Conservation (phyloP, 2,888 invertebrate species). For the Sympetrum striolatum region DNA sequence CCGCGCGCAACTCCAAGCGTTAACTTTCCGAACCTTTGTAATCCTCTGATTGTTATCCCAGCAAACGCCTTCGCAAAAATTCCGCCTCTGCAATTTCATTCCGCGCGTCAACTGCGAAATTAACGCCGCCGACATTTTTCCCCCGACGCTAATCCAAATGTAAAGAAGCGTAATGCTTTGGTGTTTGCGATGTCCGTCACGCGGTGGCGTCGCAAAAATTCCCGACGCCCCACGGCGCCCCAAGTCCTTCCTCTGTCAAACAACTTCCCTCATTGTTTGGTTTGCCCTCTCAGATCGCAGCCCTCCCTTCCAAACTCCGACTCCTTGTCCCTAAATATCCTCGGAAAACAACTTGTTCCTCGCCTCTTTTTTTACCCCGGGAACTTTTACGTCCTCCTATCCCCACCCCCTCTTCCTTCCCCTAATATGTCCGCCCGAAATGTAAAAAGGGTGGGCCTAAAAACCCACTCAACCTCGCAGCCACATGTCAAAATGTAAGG, state of each 20-base stretch:
- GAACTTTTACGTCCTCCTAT: not conserved
- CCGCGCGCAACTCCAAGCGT: too few relatives aligned
- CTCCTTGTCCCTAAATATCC: not conserved
- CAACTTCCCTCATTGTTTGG: constrained; percentile 6
- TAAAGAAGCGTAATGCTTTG: constrained; percentile 1
- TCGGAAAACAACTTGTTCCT: not conserved
- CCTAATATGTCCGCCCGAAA: not conserved
- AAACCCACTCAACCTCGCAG: not conserved
- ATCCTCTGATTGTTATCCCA: too few relatives aligned
- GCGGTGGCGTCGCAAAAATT: not conserved
- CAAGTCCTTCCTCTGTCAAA: constrained; percentile 12
- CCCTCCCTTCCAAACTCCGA: not conserved
- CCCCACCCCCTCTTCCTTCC: too few relatives aligned
- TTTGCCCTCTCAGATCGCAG: constrained; percentile 14
- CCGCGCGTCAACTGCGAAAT: too few relatives aligned
- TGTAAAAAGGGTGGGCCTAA: not conserved
- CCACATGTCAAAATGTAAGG: not conserved
- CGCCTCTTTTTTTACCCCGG: not conserved
- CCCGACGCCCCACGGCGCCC: not conserved
- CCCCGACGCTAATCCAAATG: not conserved
- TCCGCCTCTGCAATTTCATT: too few relatives aligned
- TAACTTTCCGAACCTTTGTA: too few relatives aligned
- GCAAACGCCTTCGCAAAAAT: too few relatives aligned
- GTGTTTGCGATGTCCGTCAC: not conserved
- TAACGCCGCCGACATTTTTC: too few relatives aligned